These are phyloP conservation scores for Leucania comma DNA, from an alignment of 2,888 invertebrate species.

Conservation along the genomic window DNA sequence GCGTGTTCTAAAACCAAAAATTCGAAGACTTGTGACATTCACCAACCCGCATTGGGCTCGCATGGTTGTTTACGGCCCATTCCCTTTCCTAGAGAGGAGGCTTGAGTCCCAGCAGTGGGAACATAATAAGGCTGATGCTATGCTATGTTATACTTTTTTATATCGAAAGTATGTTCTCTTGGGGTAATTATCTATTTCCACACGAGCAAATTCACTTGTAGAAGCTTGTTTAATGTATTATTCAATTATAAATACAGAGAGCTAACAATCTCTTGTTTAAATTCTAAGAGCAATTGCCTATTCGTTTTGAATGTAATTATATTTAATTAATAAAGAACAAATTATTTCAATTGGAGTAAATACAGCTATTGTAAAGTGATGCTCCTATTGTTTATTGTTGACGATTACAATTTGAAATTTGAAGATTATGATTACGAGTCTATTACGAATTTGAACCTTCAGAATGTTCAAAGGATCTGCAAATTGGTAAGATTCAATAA, in stretches of 20 bases:
- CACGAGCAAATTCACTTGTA: too few species aligned
- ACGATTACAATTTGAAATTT: conserved; percentile 13
- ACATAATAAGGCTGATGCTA: too few species aligned
- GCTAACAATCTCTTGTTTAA: conserved; percentile 6
- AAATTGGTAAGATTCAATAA: not conserved
- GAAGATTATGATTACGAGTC: not conserved
- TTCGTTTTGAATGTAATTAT: conserved; percentile 4
- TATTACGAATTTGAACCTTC: not conserved
- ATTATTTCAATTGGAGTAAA: conserved; percentile 23
- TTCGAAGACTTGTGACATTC: too few species aligned
- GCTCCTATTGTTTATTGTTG: conserved; percentile 6
- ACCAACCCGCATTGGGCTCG: too few species aligned
- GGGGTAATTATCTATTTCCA: too few species aligned
- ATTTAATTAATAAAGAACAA: conserved; percentile 15
- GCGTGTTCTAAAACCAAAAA: too few species aligned
- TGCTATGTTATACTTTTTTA: too few species aligned
- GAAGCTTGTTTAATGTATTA: not conserved
- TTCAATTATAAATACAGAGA: not conserved
- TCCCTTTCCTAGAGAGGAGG: too few species aligned
- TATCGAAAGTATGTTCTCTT: too few species aligned
- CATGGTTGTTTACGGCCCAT: too few species aligned
- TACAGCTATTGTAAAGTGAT: not conserved
- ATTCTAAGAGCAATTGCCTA: conserved; percentile 24
- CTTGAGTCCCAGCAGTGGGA: too few species aligned
- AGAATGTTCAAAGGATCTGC: not conserved